Percentiles rank a stretch among this genome's conserved stretches.
phyloP scores from a whole-genome alignment of 2,113 vertebrate genomes.

The Psettodes erumei region DNA sequence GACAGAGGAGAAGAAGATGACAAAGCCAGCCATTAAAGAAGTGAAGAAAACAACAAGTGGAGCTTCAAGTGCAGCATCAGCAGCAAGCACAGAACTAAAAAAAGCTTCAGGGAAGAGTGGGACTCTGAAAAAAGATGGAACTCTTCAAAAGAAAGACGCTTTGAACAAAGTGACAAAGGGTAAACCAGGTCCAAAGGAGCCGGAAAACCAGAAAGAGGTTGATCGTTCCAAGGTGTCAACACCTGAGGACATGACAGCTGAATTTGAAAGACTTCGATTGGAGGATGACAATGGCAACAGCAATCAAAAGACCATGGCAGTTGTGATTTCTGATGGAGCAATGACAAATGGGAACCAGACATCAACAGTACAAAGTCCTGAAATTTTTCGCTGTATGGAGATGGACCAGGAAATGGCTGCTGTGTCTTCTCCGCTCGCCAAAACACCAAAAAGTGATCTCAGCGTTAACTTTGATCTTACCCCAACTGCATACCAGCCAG shows the following conservation, averaged over 20 bases:
- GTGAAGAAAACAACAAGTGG: constrained; percentile 64
- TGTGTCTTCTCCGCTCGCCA: constrained; percentile 67
- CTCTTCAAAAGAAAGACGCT: constrained; percentile 72
- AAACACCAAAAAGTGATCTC: constrained; percentile 82
- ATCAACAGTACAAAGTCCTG: constrained; percentile 69
- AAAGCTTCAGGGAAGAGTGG: constrained; percentile 65
- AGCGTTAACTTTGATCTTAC: constrained; percentile 86
- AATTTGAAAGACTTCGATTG: constrained; percentile 65
- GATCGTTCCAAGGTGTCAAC: constrained; percentile 76
- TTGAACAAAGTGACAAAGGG: constrained; percentile 58
- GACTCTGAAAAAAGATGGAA: constrained; percentile 69
- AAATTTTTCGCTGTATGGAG: constrained; percentile 58
- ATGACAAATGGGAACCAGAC: constrained; percentile 11
- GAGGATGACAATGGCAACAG: constrained; percentile 39
- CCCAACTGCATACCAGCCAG: constrained; percentile 52
- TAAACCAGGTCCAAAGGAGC: constrained; percentile 73
- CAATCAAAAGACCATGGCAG: neutral
- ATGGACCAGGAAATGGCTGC: constrained; percentile 26
- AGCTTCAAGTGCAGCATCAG: constrained; percentile 2
- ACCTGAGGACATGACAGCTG: constrained; percentile 66
- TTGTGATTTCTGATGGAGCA: neutral
- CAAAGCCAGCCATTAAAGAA: constrained; percentile 73
- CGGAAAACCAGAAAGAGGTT: constrained; percentile 22
- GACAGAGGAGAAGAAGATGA: constrained; percentile 78
- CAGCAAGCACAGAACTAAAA: constrained; percentile 37